phyloP scores from a whole-genome alignment of 2,797 vertebrate species.

The Pipistrellus kuhlii region DNA sequence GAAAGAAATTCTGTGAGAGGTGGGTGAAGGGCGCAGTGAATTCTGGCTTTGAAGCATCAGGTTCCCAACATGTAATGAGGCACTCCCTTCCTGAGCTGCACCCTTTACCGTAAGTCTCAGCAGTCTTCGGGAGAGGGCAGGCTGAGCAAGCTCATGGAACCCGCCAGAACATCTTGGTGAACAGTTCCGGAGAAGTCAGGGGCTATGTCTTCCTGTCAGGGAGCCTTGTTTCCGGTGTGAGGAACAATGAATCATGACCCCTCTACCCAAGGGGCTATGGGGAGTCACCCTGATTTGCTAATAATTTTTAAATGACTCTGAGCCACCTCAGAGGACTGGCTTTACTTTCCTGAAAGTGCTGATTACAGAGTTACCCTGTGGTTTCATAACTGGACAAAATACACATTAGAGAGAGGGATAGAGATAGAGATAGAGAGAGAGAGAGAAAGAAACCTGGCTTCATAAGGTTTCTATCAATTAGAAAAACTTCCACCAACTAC shows the following conservation, averaged over 20 bases:
- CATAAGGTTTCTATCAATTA: background rate
- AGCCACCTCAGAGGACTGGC: background rate
- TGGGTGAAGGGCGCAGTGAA: background rate
- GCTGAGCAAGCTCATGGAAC: background rate
- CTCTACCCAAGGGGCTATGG: background rate
- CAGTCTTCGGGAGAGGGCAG: background rate
- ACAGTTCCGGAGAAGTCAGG: constrained; percentile 1
- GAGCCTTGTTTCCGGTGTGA: constrained; percentile 49
- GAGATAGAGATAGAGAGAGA: background rate
- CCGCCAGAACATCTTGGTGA: constrained; percentile 5
- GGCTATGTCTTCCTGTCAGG: background rate
- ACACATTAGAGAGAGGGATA: background rate
- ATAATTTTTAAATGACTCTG: constrained; percentile 35
- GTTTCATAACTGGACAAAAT: constrained; percentile 41
- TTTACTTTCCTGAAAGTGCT: constrained; percentile 21
- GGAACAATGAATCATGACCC: constrained; percentile 56
- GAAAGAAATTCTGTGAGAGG: constrained; percentile 33
- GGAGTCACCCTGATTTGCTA: constrained; percentile 15
- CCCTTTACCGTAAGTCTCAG: constrained; percentile 46
- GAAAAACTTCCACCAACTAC: constrained; percentile 8
- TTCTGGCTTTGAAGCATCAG: background rate
- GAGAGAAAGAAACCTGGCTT: background rate
- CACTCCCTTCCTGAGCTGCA: background rate
- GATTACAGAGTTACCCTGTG: background rate
- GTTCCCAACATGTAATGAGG: background rate